Base-by-base conservation (phyloP, 2,113 vertebrate species). In the Anarhynchus alexandrinus region DNA sequence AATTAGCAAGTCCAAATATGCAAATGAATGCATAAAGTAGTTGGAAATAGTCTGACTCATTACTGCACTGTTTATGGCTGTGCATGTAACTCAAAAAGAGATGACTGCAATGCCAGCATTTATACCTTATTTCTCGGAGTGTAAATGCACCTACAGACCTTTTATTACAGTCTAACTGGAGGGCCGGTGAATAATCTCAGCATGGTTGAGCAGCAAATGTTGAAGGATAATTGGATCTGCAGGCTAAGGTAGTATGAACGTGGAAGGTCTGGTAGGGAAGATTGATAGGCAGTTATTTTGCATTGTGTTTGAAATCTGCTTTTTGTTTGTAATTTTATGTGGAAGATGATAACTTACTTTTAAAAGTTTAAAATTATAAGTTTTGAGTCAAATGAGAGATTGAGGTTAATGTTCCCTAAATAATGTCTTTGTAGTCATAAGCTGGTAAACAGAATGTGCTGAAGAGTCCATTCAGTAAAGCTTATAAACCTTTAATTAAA, bases 161-260 rank as follows among this genome's bases (percentile, higher is more conserved):
- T 97, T 97, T 97, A 98, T 97, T 98, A 92, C 95, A 96, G 91
- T 95, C 89, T 98, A 95, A 97, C 97, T 97, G 94, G 95, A 98
- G 95, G 96, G 96, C 82, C 57, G 82, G 89, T 93, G 96, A 97
- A 96, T 98, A 97, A 97, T 96, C 95, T 97, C 97, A 97, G 96
- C 96, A 93, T 97, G 96, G 94, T 92, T 98, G 97, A 98, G 86
- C 96, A 97, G 95, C 97, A 98, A 98, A 98, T 98, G 94, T 97
- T 97, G 94, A 80, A 92, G 79, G 91, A 96, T 98, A 98, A 98
- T 98, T 98, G 97, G 94, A 97, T 98, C 94, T 97, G 83, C 83
- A 96, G 94, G 96, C 96, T 97, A 97, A 96, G 89, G 84, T 83
- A 79, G 64, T 92, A 87, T n/a, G 78, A 96, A 94, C 9, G 4